Evolutionary conservation across 2,113 vertebrate species (phyloP).

Genomic region (Cichladusa arquata): DNA sequence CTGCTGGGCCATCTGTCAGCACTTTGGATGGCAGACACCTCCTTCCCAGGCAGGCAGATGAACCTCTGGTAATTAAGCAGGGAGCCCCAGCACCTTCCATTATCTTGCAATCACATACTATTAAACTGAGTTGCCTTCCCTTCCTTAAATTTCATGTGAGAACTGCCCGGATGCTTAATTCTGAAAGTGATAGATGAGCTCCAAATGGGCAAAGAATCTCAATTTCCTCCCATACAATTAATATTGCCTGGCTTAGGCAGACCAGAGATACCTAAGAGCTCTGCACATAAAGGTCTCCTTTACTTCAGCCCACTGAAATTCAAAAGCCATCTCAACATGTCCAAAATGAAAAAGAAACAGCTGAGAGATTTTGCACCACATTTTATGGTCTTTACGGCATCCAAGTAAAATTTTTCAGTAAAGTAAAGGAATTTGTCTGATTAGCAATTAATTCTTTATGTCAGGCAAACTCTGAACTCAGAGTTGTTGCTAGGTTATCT

Average conservation of each 20-base stretch:
- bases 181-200: slow-evolving; percentile 16
- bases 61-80: not conserved
- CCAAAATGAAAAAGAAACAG: not conserved
- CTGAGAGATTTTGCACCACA: not conserved
- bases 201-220: slow-evolving; percentile 18
- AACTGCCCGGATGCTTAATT: not conserved
- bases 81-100: not conserved
- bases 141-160: not conserved
- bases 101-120: not conserved
- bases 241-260: not conserved
- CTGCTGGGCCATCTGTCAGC: not conserved
- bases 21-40: not conserved
- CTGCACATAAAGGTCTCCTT: not conserved
- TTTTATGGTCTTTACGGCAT: not conserved
- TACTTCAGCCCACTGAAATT: not conserved
- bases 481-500: not conserved
- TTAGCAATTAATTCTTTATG: not conserved
- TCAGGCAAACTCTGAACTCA: not conserved
- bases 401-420: not conserved
- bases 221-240: slow-evolving; percentile 19
- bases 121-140: not conserved
- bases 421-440: not conserved
- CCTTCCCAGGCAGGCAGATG: not conserved
- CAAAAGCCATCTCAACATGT: not conserved
- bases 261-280: not conserved